Conservation (phyloP, 2,888 invertebrate species). For the Parnassius mnemosyne region DNA sequence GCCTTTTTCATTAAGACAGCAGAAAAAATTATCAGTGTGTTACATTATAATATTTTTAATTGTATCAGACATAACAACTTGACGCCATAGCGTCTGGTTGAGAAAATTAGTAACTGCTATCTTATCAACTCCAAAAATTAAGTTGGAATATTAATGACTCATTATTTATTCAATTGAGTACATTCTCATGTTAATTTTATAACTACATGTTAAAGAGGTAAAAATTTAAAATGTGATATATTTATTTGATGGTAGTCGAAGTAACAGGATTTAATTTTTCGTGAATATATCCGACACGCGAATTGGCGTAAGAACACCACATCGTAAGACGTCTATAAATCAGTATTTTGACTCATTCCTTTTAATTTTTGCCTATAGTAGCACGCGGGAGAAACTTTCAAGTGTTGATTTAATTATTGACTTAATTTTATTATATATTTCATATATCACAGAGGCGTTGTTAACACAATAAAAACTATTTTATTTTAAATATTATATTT, state of each 20-base stretch:
- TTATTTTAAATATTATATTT: too few species aligned
- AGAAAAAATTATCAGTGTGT: slow-evolving; percentile 18
- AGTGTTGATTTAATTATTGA: neutral
- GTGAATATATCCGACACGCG: slow-evolving; percentile 41
- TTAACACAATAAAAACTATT: neutral
- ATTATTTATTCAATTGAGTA: too few species aligned
- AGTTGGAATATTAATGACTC: slow-evolving; percentile 47
- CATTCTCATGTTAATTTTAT: slow-evolving; percentile 32
- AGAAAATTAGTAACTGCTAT: slow-evolving; percentile 43
- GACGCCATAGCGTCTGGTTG: slow-evolving; percentile 49
- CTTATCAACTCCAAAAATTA: slow-evolving; percentile 47
- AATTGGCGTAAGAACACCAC: slow-evolving; percentile 58
- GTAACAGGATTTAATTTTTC: slow-evolving; percentile 14
- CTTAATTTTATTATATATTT: slow-evolving; percentile 2
- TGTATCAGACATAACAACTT: slow-evolving; percentile 21
- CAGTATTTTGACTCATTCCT: slow-evolving; percentile 56
- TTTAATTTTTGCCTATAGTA: slow-evolving; percentile 56
- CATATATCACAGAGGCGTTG: neutral
- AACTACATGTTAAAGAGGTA: slow-evolving; percentile 7
- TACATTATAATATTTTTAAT: too few species aligned
- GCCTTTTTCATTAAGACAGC: too few species aligned
- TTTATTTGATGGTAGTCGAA: slow-evolving; percentile 17
- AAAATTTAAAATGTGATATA: neutral
- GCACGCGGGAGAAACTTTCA: slow-evolving; percentile 31
- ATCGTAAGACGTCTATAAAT: slow-evolving; percentile 65